Evolutionary conservation across 2,888 invertebrate genomes (phyloP).

Genomic region (Cephalotes varians): DNA sequence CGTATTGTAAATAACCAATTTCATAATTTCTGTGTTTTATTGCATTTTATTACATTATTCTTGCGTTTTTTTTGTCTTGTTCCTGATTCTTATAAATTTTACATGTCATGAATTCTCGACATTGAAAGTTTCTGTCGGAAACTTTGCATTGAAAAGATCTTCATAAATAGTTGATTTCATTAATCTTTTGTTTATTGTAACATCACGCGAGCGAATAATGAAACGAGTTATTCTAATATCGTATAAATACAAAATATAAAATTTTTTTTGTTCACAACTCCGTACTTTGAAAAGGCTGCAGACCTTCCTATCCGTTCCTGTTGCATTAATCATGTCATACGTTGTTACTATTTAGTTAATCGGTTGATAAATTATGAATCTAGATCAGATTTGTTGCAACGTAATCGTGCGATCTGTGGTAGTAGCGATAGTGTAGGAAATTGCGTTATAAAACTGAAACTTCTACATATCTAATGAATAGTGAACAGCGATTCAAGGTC

Average conservation of each 20-base stretch:
- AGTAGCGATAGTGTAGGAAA: neutral
- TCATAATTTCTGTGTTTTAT: neutral
- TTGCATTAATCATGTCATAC: neutral
- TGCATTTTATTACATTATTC: neutral
- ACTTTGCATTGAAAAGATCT: neutral
- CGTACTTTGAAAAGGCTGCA: neutral
- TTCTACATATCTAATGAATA: conserved; percentile 15
- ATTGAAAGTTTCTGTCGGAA: neutral
- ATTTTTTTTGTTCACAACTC: neutral
- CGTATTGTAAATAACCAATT: neutral
- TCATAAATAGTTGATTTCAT: neutral
- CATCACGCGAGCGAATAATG: conserved; percentile 9
- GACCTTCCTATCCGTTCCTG: neutral
- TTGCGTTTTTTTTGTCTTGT: neutral
- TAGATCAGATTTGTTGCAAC: neutral
- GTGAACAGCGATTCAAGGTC: conserved; percentile 23
- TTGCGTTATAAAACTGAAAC: conserved; percentile 32
- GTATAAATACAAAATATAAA: neutral
- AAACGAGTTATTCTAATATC: neutral
- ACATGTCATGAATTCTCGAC: neutral
- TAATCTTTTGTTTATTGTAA: neutral
- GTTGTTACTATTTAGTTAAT: conserved; percentile 13
- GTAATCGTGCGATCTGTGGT: neutral
- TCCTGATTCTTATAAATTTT: neutral
- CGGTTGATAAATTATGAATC: neutral